Evolutionary conservation across 2,797 vertebrate species (phyloP), one percentile per base, ranked within the genome.

Genomic region (Poecile montanus): DNA sequence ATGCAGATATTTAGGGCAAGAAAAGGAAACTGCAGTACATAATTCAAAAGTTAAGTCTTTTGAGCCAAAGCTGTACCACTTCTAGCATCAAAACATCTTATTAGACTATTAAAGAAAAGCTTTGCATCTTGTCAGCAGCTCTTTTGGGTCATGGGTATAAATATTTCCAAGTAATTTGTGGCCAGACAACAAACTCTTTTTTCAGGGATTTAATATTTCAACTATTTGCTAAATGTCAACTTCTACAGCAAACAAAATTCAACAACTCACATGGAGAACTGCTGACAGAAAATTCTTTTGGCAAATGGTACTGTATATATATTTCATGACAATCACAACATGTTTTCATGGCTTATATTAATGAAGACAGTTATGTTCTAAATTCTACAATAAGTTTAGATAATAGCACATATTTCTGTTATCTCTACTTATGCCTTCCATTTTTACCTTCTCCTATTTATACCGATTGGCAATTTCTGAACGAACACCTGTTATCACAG

Each of bases 11-110:
- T 67, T 72, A 48, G 75, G n/a, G 32, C 36, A 61, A 62, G 14
- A 83, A 91, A 95, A 61, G 60, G 86, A 92, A 92, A 66, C 15
- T 38, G 48, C 61, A 86, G 72, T 44, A 56, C 32, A 13, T 23
- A 87, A 51, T 29, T 44, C 21, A 72, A 63, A 82, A 90, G 58
- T 32, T 48, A 63, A 83, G 47, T 47, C 30, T 86, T 89, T 61
- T 47, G 47, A 92, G 66, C 13, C 19, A 73, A 80, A 86, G 48
- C 38, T 71, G 14, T 66, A 63, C 68, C 82, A 84, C 86, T 85
- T 93, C 89, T 88, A 92, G 68, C 85, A 93, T 80, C 79, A 89
- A 93, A 93, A 81, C 25, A 40, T 68, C 48, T 78, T 85, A 57
- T 34, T 78, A 92, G 48, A 38, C 19, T 74, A 45, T 14, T 85